These are phyloP conservation scores for Drepanosiphum platanoidis DNA, from an alignment of 2,888 invertebrate genomes.

Conservation along the genomic window DNA sequence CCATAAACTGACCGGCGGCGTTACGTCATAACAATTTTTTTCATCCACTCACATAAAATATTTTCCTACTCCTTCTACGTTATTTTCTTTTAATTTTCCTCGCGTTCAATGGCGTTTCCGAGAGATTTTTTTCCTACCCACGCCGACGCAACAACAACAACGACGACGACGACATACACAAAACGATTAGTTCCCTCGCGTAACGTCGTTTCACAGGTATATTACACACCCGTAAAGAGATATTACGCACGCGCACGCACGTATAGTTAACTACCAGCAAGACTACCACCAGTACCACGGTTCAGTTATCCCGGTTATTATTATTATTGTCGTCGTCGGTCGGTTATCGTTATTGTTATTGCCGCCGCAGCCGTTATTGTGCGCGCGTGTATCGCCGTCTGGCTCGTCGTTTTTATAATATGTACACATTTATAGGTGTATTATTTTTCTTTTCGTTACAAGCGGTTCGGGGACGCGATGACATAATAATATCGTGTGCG, in stretches of 20 bases:
- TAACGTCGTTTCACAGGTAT: not conserved
- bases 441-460: no score
- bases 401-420: no score
- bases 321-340: not conserved
- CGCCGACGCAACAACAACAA: not conserved
- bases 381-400: no score
- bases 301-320: conserved; percentile 43
- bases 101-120: conserved; percentile 2
- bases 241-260: not conserved
- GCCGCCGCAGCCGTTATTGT: not conserved
- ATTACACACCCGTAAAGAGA: conserved; percentile 12
- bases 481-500: no score
- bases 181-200: conserved; percentile 56
- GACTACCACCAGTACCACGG: conserved; percentile 25
- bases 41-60: no score
- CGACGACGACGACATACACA: conserved; percentile 2
- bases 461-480: no score
- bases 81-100: conserved; percentile 52
- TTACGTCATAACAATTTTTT: conserved; percentile 39
- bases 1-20: not conserved
- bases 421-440: no score
- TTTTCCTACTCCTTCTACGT: not conserved
- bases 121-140: not conserved
- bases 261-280: not conserved
- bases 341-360: conserved; percentile 13